These are phyloP conservation scores for Neosilurus mollespiculum DNA, from an alignment of 2,797 vertebrate genomes.

Conservation along the genomic window DNA sequence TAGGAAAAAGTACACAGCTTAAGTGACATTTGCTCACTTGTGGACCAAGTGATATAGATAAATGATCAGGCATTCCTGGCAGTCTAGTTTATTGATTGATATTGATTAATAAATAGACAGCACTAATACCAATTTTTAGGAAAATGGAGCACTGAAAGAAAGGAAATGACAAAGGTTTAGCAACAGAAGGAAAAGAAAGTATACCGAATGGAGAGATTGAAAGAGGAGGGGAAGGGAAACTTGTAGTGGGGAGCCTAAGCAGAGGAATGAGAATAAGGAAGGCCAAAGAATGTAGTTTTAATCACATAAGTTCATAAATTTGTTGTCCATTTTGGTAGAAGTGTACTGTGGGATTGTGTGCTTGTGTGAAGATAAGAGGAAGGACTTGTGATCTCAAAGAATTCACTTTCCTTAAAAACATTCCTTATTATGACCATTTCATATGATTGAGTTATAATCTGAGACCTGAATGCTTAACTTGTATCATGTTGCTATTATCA, in stretches of 20 bases:
- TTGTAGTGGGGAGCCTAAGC: neutral
- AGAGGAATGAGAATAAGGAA: slow-evolving; percentile 37
- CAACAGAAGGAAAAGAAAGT: slow-evolving; percentile 46
- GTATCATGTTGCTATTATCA: slow-evolving; percentile 50
- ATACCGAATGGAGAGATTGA: slow-evolving; percentile 40
- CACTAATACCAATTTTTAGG: slow-evolving; percentile 49
- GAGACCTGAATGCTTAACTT: slow-evolving; percentile 39
- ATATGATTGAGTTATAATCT: slow-evolving; percentile 22
- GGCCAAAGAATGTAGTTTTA: slow-evolving; percentile 53
- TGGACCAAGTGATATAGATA: neutral
- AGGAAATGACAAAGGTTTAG: slow-evolving; percentile 38
- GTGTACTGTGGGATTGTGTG: neutral
- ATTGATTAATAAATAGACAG: slow-evolving; percentile 4
- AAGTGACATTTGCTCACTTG: slow-evolving; percentile 1
- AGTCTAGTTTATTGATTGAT: neutral
- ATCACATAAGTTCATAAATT: slow-evolving; percentile 10
- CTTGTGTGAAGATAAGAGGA: slow-evolving; percentile 18
- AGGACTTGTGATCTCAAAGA: slow-evolving; percentile 33
- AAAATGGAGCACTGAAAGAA: slow-evolving; percentile 55
- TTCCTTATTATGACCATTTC: slow-evolving; percentile 29
- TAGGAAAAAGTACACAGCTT: neutral
- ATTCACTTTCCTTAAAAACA: slow-evolving; percentile 37
- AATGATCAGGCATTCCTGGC: neutral
- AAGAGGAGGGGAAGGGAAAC: slow-evolving; percentile 33
- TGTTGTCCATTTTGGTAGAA: neutral